Percentiles rank a stretch among this genome's conserved stretches.
Evolutionary conservation across 64 coral and sea anemone genomes (phyloP).

Genomic region (Montipora sp.): DNA sequence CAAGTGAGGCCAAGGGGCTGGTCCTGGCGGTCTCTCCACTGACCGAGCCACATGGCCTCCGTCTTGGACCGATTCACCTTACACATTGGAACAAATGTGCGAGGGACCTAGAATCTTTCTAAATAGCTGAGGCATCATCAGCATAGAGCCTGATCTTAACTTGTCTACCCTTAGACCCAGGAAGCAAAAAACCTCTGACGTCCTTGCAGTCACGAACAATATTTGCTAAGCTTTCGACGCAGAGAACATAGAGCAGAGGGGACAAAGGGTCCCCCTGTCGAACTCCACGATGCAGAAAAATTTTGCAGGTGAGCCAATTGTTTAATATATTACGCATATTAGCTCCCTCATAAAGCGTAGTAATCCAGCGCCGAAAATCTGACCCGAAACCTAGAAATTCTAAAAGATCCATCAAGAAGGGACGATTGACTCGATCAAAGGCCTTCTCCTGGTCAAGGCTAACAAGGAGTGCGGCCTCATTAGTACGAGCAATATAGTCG

Average conservation of each 20-base stretch:
- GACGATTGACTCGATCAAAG: slow-evolving; percentile 30
- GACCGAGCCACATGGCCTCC: too few relatives aligned
- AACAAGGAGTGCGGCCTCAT: background rate
- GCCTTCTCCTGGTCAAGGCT: slow-evolving; percentile 37
- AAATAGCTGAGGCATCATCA: background rate
- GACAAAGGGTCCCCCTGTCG: background rate
- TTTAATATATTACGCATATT: background rate
- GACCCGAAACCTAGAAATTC: background rate
- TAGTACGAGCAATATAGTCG: background rate
- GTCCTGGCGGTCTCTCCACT: too few relatives aligned
- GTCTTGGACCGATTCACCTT: too few relatives aligned
- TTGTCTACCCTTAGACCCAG: background rate
- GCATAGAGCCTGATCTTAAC: background rate
- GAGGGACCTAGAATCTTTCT: background rate
- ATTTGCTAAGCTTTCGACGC: background rate
- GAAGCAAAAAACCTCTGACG: background rate
- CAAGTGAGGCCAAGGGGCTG: background rate
- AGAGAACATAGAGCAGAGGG: background rate
- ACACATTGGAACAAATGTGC: background rate
- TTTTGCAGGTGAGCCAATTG: too few relatives aligned
- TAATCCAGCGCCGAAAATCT: background rate
- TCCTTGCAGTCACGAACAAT: background rate
- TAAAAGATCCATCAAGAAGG: background rate
- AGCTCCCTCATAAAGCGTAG: background rate
- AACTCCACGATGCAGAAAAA: background rate